These are phyloP conservation scores for Cyclophora punctaria DNA, from an alignment of 2,888 invertebrate species.

Conservation along the genomic window DNA sequence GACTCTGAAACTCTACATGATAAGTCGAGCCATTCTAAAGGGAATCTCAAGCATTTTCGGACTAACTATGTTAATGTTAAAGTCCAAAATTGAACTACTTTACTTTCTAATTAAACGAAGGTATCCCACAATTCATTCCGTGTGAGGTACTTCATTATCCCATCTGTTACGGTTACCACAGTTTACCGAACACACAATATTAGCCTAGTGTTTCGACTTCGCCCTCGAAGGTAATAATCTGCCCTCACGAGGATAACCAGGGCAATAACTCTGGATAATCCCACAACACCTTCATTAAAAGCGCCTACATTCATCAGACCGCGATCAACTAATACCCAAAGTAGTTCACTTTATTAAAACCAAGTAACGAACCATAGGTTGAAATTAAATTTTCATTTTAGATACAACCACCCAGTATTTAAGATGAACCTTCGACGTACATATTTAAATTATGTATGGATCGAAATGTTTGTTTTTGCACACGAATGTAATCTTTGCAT, in stretches of 20 bases:
- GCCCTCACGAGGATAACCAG: slow-evolving; percentile 4
- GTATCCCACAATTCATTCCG: neutral
- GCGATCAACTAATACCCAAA: too few species aligned
- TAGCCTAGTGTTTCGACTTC: neutral
- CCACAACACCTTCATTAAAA: slow-evolving; percentile 7
- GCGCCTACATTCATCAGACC: neutral
- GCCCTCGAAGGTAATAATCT: slow-evolving; percentile 3
- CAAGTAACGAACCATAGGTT: neutral
- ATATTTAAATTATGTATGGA: too few species aligned
- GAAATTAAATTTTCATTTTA: neutral
- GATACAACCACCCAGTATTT: neutral
- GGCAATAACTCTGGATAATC: slow-evolving; percentile 11
- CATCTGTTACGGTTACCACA: neutral
- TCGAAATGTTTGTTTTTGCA: too few species aligned
- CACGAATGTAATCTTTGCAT: too few species aligned
- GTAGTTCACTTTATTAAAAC: too few species aligned
- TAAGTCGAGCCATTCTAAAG: too few species aligned
- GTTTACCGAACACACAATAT: neutral
- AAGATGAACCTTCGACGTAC: too few species aligned
- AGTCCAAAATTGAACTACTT: too few species aligned
- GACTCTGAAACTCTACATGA: too few species aligned
- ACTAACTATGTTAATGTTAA: too few species aligned
- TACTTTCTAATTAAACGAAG: too few species aligned
- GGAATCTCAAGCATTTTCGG: too few species aligned
- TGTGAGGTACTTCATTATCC: slow-evolving; percentile 1